Base-by-base conservation (phyloP, 2,113 vertebrate genomes). In the Camelus dromedarius region DNA sequence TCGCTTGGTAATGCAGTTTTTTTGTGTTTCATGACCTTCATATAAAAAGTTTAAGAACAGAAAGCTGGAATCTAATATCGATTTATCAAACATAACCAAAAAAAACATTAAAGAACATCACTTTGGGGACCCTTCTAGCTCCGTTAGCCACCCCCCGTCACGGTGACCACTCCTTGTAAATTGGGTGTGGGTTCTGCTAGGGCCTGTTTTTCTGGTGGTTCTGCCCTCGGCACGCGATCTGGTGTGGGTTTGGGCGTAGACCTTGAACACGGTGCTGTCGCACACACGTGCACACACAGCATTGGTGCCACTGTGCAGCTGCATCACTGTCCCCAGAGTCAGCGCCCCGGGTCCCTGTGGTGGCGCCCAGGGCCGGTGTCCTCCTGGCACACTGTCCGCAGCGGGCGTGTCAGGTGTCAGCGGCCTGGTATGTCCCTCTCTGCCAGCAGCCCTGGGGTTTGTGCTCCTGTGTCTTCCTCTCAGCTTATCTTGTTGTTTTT, bases 181-280 rank as follows among this genome's bases (percentile, higher is more conserved):
- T 11, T 3, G 15, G 24, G 48, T 52, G 5, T 13, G 26, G 13
- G 32, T 1, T 50, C 42, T 3, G 35, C 35, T 11, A 4, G 26
- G 30, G 16, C 70, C 2, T 0, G 18, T 9, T 5, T 6, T 30
- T 13, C 6, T 2, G 24, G 12, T 6, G 5, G 30, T 14, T 8
- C 11, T 24, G 28, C 16, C 0, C 2, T 4, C 0, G n/a, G 1
- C 8, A 11, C 1, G 11, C 0, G 1, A 2, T 3, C 9, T 28
- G 50, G 6, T 8, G 8, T 2, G 11, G 77, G 10, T 5, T 0
- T 20, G 18, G 7, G 5, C 48, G 1, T 1, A 8, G n/a, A 22
- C 48, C 24, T 56, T 6, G 76, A 22, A n/a, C 6, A 24, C 22
- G 0, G 9, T 2, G 19, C 13, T 2, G 28, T 16, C 76, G 13